phyloP scores from a whole-genome alignment of 2,888 invertebrate species.

The Malachius bipustulatus region DNA sequence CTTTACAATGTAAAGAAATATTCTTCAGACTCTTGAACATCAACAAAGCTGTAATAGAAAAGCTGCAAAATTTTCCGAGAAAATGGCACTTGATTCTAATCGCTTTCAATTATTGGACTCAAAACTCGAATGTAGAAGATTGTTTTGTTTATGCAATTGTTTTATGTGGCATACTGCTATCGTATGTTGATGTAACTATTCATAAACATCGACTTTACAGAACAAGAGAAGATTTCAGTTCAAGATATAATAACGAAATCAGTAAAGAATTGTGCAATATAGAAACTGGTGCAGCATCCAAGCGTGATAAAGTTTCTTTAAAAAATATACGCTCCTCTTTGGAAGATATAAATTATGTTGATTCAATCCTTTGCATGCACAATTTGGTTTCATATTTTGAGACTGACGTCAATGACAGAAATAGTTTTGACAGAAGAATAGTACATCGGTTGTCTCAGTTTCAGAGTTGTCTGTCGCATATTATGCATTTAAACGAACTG shows the following conservation, averaged over 20 bases:
- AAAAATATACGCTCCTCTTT: no score
- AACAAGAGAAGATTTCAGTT: slow-evolving; percentile 31
- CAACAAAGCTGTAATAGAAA: slow-evolving; percentile 31
- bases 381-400: slow-evolving; percentile 48
- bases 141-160: slow-evolving; percentile 46
- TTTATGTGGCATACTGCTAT: slow-evolving; percentile 45
- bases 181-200: slow-evolving; percentile 45
- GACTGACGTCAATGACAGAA: slow-evolving; percentile 42
- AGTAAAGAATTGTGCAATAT: no score
- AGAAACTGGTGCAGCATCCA: no score
- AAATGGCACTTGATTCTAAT: slow-evolving; percentile 50
- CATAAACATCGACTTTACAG: slow-evolving; percentile 47
- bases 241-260: slow-evolving; percentile 37
- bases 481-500: slow-evolving; percentile 52
- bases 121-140: slow-evolving; percentile 35
- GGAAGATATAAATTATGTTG: slow-evolving; percentile 45
- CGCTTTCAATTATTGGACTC: slow-evolving; percentile 46
- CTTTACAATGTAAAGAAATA: slow-evolving; percentile 27
- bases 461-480: slow-evolving; percentile 49
- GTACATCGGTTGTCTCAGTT: slow-evolving; percentile 55
- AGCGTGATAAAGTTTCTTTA: no score
- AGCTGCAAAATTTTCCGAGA: slow-evolving; percentile 40
- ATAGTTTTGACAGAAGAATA: slow-evolving; percentile 43
- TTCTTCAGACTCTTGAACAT: slow-evolving; percentile 42
- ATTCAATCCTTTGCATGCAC: slow-evolving; percentile 47